A percentile compares a stretch with the other conserved stretches of the same genome.
Evolutionary conservation across 1,140 invertebrate species (phyloP).

Genomic region (Linepithema humile): DNA sequence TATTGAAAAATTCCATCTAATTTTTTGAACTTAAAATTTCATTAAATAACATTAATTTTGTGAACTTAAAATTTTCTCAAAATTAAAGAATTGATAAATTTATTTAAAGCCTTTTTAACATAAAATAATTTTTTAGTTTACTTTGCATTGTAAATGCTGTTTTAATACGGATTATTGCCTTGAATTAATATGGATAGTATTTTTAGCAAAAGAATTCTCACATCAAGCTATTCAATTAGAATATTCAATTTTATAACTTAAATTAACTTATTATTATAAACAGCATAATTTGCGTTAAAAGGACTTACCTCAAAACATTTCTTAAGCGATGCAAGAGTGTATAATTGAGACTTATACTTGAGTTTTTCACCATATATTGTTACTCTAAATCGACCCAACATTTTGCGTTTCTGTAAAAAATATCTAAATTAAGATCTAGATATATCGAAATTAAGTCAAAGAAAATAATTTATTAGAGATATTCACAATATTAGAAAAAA

Average conservation of each 20-base stretch:
- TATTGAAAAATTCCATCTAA: too few species aligned
- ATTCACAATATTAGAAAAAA: not conserved
- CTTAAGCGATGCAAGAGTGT: not conserved
- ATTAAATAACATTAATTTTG: too few species aligned
- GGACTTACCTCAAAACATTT: conserved; percentile 40
- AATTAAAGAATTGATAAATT: too few species aligned
- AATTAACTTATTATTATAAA: not conserved
- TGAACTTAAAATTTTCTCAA: too few species aligned
- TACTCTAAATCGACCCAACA: too few species aligned
- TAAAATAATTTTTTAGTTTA: too few species aligned
- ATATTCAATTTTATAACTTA: not conserved
- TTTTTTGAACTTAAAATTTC: too few species aligned
- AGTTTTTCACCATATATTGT: too few species aligned
- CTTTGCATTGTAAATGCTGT: too few species aligned
- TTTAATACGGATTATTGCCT: not conserved
- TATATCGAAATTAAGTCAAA: not conserved
- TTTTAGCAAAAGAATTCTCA: too few species aligned
- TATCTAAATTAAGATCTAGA: not conserved
- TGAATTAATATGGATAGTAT: not conserved
- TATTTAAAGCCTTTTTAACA: too few species aligned
- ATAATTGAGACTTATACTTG: too few species aligned
- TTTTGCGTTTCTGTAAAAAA: conserved; percentile 26
- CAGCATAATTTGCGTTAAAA: not conserved
- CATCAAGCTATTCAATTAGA: not conserved
- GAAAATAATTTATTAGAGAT: not conserved